Conservation (phyloP, 2,113 vertebrate species). For the Odocoileus hemionus region DNA sequence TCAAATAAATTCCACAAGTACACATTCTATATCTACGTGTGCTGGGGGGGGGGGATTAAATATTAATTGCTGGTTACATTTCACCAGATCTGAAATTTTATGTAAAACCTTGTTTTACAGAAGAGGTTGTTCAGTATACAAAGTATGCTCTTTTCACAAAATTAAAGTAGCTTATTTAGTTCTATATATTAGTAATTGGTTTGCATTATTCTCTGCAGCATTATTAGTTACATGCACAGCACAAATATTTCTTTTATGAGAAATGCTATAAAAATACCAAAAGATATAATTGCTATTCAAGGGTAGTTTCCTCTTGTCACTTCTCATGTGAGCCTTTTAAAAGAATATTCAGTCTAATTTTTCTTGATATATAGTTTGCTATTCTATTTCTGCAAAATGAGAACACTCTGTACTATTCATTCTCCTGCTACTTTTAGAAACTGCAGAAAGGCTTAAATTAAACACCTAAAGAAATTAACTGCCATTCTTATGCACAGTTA, state of each 20-base stretch:
- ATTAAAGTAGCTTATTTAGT: background rate
- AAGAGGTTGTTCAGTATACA: background rate
- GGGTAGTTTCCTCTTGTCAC: constrained; percentile 31
- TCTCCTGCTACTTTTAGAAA: constrained; percentile 60
- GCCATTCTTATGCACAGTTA: constrained; percentile 49
- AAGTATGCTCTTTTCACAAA: constrained; percentile 11
- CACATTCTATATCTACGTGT: background rate
- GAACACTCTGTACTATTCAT: constrained; percentile 54
- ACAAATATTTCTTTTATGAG: constrained; percentile 33
- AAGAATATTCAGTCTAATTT: constrained; percentile 52
- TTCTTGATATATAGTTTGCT: constrained; percentile 59
- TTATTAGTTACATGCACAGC: background rate
- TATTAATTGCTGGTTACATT: background rate
- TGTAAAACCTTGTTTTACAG: background rate
- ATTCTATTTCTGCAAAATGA: constrained; percentile 69
- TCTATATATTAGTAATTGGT: background rate
- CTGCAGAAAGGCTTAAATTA: constrained; percentile 53
- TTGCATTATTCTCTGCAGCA: background rate
- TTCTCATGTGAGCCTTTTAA: constrained; percentile 53
- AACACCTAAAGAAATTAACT: constrained; percentile 59
- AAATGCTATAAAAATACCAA: constrained; percentile 35
- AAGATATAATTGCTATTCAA: constrained; percentile 38
- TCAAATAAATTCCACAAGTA: background rate
- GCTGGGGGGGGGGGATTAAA: background rate
- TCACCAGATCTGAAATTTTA: background rate